Conservation (phyloP, 2,888 invertebrate genomes). For the Trachelus troglodyta region DNA sequence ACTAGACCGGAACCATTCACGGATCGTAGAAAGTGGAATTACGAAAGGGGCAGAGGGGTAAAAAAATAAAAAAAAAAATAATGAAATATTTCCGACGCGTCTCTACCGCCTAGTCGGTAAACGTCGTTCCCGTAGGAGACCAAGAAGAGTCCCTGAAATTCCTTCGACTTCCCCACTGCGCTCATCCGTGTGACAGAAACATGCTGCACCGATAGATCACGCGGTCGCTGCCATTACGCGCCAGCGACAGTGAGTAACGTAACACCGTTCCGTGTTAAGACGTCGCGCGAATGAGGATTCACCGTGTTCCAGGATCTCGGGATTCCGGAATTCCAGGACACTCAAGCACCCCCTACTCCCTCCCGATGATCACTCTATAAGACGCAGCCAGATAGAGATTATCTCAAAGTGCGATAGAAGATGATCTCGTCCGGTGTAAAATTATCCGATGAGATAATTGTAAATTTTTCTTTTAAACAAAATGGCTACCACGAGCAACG, state of each 20-base stretch:
- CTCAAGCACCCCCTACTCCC: background rate
- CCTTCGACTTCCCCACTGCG: conserved; percentile 21
- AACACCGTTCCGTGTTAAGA: background rate
- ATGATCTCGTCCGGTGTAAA: background rate
- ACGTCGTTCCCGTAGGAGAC: background rate
- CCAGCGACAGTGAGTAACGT: conserved; percentile 35
- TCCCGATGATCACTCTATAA: background rate
- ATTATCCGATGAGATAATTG: background rate
- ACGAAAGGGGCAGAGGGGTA: background rate
- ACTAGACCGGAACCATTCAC: background rate
- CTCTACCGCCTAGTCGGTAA: background rate
- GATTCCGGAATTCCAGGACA: background rate
- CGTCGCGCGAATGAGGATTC: background rate
- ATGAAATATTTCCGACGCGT: conserved; percentile 9
- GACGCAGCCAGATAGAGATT: background rate
- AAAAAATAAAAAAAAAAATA: background rate
- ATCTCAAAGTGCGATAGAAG: background rate
- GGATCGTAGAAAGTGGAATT: background rate
- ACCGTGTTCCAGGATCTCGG: background rate
- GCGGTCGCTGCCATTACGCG: conserved; percentile 24
- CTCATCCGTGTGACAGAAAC: conserved; percentile 37
- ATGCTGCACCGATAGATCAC: conserved; percentile 38
- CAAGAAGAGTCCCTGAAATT: conserved; percentile 12
- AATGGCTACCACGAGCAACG: background rate
- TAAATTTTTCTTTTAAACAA: background rate